These are phyloP conservation scores for Odontothrips loti DNA, from an alignment of 2,888 invertebrate genomes.

Conservation along the genomic window DNA sequence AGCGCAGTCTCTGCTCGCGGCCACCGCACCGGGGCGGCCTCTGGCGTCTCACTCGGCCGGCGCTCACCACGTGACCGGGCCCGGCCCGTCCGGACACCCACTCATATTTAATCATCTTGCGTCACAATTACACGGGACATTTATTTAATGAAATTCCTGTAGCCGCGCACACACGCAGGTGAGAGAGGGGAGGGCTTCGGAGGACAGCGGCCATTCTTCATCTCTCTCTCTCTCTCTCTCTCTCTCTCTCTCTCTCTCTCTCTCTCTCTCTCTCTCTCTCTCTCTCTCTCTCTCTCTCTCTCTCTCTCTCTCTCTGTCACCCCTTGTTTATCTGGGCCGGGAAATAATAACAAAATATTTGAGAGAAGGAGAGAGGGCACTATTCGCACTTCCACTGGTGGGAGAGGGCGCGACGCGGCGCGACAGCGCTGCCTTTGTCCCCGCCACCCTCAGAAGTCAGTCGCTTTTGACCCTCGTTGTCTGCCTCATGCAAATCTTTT, in stretches of 20 bases:
- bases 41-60: no score
- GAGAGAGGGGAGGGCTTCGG: not conserved
- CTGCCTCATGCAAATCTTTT: not conserved
- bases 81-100: not conserved
- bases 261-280: not conserved
- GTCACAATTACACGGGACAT: constrained; percentile 23
- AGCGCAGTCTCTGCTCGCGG: no score
- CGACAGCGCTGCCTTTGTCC: no score
- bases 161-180: not conserved
- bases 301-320: not conserved
- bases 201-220: not conserved
- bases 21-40: no score
- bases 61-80: no score
- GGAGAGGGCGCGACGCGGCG: no score
- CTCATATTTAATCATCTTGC: constrained; percentile 12
- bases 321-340: not conserved
- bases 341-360: no score
- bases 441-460: no score
- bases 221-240: not conserved
- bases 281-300: not conserved
- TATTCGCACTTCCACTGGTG: no score
- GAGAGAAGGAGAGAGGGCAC: no score
- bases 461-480: no score
- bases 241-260: not conserved
- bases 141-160: constrained; percentile 22